These are phyloP conservation scores for Taxidea taxus DNA, from an alignment of 2,113 vertebrate species.

Conservation along the genomic window DNA sequence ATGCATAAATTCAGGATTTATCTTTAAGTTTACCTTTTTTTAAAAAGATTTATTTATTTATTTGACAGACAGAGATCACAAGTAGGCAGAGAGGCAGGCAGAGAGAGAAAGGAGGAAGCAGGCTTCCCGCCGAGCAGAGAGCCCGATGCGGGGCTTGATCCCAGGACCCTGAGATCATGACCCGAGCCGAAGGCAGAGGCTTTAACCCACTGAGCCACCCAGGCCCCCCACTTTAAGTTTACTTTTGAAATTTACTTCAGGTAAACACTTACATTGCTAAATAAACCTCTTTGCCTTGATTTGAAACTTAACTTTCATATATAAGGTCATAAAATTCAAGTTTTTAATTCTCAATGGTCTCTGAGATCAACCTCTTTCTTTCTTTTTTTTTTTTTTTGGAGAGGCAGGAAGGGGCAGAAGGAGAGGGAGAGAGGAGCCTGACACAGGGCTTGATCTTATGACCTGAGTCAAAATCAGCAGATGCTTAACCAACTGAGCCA, in stretches of 20 bases:
- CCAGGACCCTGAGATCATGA: too few relatives aligned
- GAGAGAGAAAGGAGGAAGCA: too few relatives aligned
- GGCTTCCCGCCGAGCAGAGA: too few relatives aligned
- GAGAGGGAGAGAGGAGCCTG: background rate
- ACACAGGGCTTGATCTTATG: background rate
- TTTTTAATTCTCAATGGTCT: background rate
- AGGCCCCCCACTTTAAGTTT: too few relatives aligned
- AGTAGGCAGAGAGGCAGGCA: too few relatives aligned
- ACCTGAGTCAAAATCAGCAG: background rate
- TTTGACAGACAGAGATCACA: too few relatives aligned
- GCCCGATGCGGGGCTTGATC: too few relatives aligned
- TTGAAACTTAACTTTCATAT: constrained; percentile 8
- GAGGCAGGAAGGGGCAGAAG: too few relatives aligned
- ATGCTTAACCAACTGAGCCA: background rate
- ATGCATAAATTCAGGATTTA: background rate
- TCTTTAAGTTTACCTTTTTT: background rate
- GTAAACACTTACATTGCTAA: constrained; percentile 11
- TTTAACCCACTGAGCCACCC: too few relatives aligned
- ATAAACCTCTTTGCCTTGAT: constrained; percentile 27
- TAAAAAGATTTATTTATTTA: too few relatives aligned
- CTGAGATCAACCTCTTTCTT: background rate
- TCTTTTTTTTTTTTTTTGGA: background rate
- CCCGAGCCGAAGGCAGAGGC: too few relatives aligned
- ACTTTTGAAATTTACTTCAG: constrained; percentile 18
- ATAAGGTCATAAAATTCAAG: background rate